These are phyloP conservation scores for Zaprionus lineosus DNA, from an alignment of 2,888 invertebrate genomes.

Conservation along the genomic window DNA sequence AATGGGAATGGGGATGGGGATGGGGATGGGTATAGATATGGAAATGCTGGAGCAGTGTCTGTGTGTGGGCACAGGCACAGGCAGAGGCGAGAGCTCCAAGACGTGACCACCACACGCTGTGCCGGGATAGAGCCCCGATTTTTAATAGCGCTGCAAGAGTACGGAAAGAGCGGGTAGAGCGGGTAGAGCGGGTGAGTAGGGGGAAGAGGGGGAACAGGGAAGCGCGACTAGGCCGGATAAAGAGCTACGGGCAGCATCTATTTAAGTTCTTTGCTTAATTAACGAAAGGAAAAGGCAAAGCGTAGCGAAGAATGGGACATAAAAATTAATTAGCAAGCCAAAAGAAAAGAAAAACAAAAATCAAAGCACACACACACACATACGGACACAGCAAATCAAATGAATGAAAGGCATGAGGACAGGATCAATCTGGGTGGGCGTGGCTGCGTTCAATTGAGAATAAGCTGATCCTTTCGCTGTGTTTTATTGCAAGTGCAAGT, in stretches of 20 bases:
- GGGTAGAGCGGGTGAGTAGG: too few species aligned
- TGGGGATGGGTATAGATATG: conserved; percentile 18
- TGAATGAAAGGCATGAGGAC: conserved; percentile 17
- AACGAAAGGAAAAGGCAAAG: conserved; percentile 61
- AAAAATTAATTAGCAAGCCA: conserved; percentile 68
- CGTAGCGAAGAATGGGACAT: conserved; percentile 69
- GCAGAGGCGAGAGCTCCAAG: conserved; percentile 30
- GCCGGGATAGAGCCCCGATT: conserved; percentile 14
- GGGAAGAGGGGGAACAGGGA: too few species aligned
- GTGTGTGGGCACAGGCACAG: conserved; percentile 64
- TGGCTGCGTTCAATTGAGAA: conserved; percentile 11
- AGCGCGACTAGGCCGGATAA: conserved; percentile 40
- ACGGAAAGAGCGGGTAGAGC: not conserved
- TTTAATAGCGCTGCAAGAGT: not conserved
- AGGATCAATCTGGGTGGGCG: conserved; percentile 27
- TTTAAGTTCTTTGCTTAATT: conserved; percentile 73
- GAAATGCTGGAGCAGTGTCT: conserved; percentile 8
- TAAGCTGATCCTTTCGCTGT: not conserved
- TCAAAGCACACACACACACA: not conserved
- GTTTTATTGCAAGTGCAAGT: too few species aligned
- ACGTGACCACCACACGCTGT: conserved; percentile 60
- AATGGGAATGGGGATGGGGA: conserved; percentile 30
- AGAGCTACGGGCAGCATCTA: conserved; percentile 42
- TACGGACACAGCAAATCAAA: too few species aligned
- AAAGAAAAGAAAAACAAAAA: conserved; percentile 29